Evolutionary conservation across 2,113 vertebrate species (phyloP).

Genomic region (Lamprologus callipterus): DNA sequence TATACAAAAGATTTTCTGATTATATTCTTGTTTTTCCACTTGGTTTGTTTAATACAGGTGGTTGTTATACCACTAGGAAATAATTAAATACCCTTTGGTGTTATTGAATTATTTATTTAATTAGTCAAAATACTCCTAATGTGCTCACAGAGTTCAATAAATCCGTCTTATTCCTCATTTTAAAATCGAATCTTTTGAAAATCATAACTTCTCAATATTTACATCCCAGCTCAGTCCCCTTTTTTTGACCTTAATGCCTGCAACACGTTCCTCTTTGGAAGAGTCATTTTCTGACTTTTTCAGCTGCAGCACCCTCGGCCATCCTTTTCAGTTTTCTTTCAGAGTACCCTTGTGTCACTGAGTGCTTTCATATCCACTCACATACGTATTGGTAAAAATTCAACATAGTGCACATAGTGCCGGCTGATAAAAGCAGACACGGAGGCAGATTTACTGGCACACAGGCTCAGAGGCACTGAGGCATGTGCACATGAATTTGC

Average conservation of each 20-base stretch:
- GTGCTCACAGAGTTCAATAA: neutral
- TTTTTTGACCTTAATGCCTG: neutral
- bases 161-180: neutral
- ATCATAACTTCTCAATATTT: neutral
- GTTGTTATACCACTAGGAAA: neutral
- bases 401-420: neutral
- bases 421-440: conserved; percentile 24
- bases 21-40: neutral
- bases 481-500: conserved; percentile 1
- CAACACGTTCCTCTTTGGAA: neutral
- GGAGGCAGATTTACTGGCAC: conserved; percentile 8
- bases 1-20: neutral
- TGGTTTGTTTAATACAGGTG: neutral
- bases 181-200: neutral
- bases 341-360: neutral
- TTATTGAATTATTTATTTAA: neutral
- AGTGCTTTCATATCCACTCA: neutral
- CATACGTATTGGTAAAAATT: neutral
- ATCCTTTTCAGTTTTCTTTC: neutral
- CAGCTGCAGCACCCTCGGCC: neutral
- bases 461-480: neutral
- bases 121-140: neutral
- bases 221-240: neutral
- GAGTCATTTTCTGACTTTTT: neutral
- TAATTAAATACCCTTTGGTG: neutral